Evolutionary conservation across 2,113 vertebrate genomes (phyloP).

Genomic region (Tiliqua scincoides): DNA sequence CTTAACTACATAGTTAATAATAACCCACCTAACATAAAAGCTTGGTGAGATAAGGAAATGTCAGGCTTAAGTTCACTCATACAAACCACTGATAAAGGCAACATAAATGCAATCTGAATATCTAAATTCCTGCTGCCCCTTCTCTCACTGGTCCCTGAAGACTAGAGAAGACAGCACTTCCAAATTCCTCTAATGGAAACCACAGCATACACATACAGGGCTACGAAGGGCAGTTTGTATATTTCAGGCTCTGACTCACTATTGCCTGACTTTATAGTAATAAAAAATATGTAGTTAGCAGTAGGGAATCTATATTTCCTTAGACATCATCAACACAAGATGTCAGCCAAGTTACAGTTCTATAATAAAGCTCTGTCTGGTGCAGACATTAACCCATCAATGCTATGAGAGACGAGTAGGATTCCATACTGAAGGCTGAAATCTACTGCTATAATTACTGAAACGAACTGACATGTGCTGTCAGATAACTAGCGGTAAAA

Average conservation of each 20-base stretch:
- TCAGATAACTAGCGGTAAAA: background rate
- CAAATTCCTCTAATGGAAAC: background rate
- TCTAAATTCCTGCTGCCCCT: background rate
- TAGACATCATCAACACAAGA: background rate
- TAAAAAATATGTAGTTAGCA: conserved; percentile 25
- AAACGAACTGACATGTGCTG: background rate
- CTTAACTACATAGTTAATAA: conserved; percentile 43
- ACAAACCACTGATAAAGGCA: background rate
- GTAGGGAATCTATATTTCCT: conserved; percentile 7
- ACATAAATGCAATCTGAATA: background rate
- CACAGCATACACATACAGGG: background rate
- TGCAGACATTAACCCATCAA: background rate
- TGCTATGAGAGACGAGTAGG: background rate
- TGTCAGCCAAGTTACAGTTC: conserved; percentile 14
- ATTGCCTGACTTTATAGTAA: background rate
- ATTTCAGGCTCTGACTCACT: conserved; percentile 7
- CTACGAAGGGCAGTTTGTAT: too few species aligned
- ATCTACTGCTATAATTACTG: background rate
- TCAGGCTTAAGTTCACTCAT: accelerated
- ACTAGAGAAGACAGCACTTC: too few species aligned
- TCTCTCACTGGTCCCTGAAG: background rate
- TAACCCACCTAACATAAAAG: conserved; percentile 53
- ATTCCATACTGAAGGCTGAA: background rate
- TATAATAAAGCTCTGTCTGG: background rate
- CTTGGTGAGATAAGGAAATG: conserved; percentile 41